These are phyloP conservation scores for Zaprionus davidi DNA, from an alignment of 1,140 invertebrate genomes.

Conservation along the genomic window DNA sequence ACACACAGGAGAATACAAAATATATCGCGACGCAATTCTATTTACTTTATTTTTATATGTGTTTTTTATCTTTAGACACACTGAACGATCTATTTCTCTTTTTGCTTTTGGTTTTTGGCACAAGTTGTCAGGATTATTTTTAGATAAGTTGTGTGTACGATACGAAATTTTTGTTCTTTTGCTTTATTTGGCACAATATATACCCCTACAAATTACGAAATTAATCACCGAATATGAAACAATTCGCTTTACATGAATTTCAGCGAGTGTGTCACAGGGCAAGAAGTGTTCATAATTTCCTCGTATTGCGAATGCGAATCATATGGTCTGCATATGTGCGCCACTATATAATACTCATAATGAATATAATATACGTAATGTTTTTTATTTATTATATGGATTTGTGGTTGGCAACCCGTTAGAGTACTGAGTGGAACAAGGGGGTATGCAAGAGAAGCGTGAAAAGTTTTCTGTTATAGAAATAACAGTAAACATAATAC, in stretches of 20 bases:
- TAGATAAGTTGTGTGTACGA: constrained; percentile 63
- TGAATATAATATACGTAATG: constrained; percentile 9
- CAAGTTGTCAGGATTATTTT: constrained; percentile 75
- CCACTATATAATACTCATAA: constrained; percentile 2
- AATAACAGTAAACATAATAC: neutral
- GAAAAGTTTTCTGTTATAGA: neutral
- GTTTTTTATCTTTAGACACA: constrained; percentile 8
- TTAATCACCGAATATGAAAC: constrained; percentile 47
- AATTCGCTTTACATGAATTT: constrained; percentile 43
- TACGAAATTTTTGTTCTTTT: constrained; percentile 17
- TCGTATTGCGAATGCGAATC: neutral
- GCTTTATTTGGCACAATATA: constrained; percentile 49
- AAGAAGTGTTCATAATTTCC: constrained; percentile 22
- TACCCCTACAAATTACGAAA: constrained; percentile 41
- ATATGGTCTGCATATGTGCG: constrained; percentile 24
- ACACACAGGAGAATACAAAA: constrained; percentile 7
- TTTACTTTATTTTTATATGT: constrained; percentile 14
- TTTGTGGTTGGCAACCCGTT: constrained; percentile 27
- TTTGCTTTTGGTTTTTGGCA: constrained; percentile 66
- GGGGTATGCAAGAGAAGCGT: neutral
- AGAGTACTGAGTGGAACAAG: constrained; percentile 20
- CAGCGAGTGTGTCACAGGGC: constrained; percentile 28
- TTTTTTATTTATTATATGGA: constrained; percentile 15
- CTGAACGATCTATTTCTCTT: neutral
- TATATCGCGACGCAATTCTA: constrained; percentile 18